Evolutionary conservation across 2,113 vertebrate genomes (phyloP).

Genomic region (Sisor rabdophorus): DNA sequence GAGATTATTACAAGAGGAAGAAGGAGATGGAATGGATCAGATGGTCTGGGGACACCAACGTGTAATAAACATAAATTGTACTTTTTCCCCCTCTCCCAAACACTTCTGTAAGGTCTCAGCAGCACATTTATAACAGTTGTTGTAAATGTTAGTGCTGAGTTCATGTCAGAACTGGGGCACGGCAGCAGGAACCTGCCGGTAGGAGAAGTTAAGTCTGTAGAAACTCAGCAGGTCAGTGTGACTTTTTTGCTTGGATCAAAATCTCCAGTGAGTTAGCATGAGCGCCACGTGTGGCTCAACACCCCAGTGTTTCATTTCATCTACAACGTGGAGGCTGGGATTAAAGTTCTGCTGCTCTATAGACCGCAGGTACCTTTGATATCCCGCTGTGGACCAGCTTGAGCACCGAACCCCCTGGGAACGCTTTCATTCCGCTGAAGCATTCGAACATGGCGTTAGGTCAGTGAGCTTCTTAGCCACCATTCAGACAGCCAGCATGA

Average conservation of each 20-base stretch:
- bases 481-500: too few species aligned
- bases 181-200: neutral
- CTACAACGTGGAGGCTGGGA: neutral
- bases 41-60: neutral
- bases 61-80: neutral
- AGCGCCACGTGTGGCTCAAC: neutral
- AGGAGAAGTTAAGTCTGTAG: neutral
- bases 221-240: constrained; percentile 7
- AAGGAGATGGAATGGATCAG: neutral
- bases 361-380: neutral
- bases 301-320: neutral
- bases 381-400: neutral
- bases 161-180: neutral
- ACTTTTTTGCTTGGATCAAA: constrained; percentile 24
- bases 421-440: neutral
- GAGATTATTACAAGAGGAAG: neutral
- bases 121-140: neutral
- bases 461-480: neutral
- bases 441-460: neutral
- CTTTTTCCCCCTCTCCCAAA: neutral
- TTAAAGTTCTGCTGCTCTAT: neutral
- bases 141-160: neutral
- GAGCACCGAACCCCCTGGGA: neutral
- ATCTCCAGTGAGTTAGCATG: neutral
- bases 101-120: neutral